These are phyloP conservation scores for Semibalanus balanoides DNA, from an alignment of 1,140 invertebrate species.

Conservation along the genomic window DNA sequence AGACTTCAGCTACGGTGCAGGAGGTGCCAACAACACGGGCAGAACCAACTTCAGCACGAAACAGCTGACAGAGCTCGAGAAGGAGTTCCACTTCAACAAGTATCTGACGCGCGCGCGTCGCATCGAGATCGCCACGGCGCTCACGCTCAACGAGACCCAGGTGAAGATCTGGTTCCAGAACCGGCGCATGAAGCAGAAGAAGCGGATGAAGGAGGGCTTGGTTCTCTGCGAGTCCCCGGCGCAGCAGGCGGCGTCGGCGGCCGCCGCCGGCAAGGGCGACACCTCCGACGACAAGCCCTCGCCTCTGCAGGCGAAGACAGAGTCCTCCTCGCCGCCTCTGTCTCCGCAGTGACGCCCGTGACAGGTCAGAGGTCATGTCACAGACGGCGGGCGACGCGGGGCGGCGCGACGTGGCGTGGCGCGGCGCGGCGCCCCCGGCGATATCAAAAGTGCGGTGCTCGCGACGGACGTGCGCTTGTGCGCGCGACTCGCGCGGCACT, in stretches of 20 bases:
- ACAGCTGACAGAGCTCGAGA: conserved; percentile 95
- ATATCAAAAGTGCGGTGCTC: neutral
- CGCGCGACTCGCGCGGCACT: no score
- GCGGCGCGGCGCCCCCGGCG: no score
- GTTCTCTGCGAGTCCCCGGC: conserved; percentile 42
- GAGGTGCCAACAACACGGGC: conserved; percentile 40
- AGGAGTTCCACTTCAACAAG: conserved; percentile 99
- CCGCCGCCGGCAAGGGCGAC: conserved; percentile 19
- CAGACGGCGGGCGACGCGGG: no score
- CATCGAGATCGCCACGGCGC: conserved; percentile 90
- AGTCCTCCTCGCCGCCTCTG: conserved; percentile 7
- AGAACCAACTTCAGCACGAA: conserved; percentile 98
- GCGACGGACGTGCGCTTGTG: neutral
- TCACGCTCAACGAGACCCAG: conserved; percentile 95
- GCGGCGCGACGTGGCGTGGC: neutral
- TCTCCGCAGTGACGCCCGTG: neutral
- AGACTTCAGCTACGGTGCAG: conserved; percentile 23
- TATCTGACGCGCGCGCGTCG: conserved; percentile 89
- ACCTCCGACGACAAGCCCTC: conserved; percentile 26
- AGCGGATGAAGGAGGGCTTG: conserved; percentile 78
- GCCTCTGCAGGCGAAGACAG: conserved; percentile 24
- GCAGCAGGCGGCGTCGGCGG: conserved; percentile 15
- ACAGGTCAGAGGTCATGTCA: no score
- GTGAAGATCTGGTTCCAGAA: conserved; percentile 86
- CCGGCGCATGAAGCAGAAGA: conserved; percentile 84